These are phyloP conservation scores for Tauraco hartlaubi DNA, from an alignment of 2,797 vertebrate species.

Conservation along the genomic window DNA sequence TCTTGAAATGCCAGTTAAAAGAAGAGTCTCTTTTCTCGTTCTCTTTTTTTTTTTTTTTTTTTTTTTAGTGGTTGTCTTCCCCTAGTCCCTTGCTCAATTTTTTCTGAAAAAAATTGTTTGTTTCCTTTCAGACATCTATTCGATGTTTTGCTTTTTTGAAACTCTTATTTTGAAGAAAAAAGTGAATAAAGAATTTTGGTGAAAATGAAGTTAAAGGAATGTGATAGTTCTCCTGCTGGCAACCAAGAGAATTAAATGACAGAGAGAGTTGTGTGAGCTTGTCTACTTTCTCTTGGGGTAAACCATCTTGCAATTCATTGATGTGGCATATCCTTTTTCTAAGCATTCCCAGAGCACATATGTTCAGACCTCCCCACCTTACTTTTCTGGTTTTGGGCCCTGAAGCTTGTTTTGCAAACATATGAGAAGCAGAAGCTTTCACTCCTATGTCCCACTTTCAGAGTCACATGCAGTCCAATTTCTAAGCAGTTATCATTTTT, in stretches of 20 bases:
- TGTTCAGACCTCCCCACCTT: conserved; percentile 24
- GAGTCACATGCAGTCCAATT: background rate
- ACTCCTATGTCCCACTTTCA: background rate
- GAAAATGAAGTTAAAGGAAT: conserved; percentile 7
- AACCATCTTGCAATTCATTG: conserved; percentile 21
- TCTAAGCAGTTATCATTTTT: background rate
- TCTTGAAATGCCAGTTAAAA: background rate
- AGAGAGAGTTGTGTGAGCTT: background rate
- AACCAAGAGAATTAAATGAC: conserved; percentile 36
- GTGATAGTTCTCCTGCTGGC: background rate
- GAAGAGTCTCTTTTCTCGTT: background rate
- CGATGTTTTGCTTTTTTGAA: background rate
- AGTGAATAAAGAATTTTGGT: background rate
- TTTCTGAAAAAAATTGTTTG: background rate
- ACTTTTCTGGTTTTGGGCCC: conserved; percentile 5
- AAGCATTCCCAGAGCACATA: conserved; percentile 20
- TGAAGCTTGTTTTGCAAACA: conserved; percentile 39
- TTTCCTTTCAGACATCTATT: background rate
- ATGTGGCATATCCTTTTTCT: conserved; percentile 17
- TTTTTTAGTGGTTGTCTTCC: background rate
- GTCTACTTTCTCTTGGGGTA: background rate
- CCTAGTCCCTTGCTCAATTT: background rate
- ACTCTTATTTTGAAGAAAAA: background rate
- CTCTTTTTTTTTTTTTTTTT: background rate
- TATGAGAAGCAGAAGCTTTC: background rate